Evolutionary conservation across 2,888 invertebrate genomes (phyloP), one percentile per base, ranked within the genome.

Genomic region (Lasioglossum vierecki): DNA sequence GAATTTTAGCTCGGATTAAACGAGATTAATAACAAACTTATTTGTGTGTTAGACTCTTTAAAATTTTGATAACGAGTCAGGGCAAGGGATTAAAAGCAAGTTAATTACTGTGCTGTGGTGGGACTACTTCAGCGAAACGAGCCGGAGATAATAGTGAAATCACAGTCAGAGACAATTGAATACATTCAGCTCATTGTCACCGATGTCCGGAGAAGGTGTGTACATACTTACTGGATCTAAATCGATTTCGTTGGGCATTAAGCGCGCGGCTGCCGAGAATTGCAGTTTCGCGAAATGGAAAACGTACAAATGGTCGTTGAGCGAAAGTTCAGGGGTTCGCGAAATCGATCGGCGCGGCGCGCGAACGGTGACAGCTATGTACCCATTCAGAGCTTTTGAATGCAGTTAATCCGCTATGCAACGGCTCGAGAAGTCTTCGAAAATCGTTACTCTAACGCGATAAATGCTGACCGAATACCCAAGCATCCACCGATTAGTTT

Each of bases 281-380:
- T 15, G 35, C 30, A 35, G 30, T 66, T 66, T 66, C 63, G 35
- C 63, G 63, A 66, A 66, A 66, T 66, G 63, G 35, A 66, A 66
- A 66, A 66, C 63, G 63, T 35, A 66, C 15, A 66, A 30, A 63
- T 30, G 60, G 13, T 26, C 60, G 60, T 30, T 0, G 60, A 63
- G 60, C 60, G 60, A 63, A 63, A 63, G 30, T 63, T 63, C 60
- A 63, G 60, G 26, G 11, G 60, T 30, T 13, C 30, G 60, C 60
- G 60, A 63, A 63, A 63, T 63, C 30, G 60, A 63, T 63, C 60
- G 60, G 35, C 3, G 2, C 30, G 60, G 26, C 11, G 26, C 26
- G 60, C 11, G 26, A 63, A 63, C 30, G 60, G 60, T 26, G 60
- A 63, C 30, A 63, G 60, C 30, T 63, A 63, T 63, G 41, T 41